Base-by-base conservation (phyloP, 2,797 vertebrate genomes). In the Rhinatrema bivittatum region DNA sequence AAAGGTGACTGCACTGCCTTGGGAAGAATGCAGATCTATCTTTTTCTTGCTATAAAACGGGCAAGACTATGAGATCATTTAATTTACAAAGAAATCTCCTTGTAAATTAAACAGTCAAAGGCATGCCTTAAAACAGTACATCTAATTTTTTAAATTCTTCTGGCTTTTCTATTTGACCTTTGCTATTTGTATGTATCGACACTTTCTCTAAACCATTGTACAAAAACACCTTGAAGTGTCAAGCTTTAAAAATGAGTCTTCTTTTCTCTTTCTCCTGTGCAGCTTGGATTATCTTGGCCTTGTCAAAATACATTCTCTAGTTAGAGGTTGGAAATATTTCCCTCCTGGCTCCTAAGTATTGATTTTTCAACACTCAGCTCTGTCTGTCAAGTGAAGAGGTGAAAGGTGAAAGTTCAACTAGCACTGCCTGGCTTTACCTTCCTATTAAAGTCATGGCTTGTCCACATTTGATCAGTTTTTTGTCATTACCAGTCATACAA, bases 301-400 rank as follows among this genome's bases (percentile, higher is more conserved):
- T 80, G 81, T 83, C 81, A 82, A 72, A 79, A 80, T 66, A 66
- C 72, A 79, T 81, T 76, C 79, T 73, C 80, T 82, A 79, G 77
- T 86, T 85, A 85, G 81, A 78, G 71, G 53, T 45, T 74, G 74
- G 72, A 85, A 82, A 81, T 76, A 78, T 79, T 74, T 81, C 80
- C 80, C 82, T 79, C 63, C 82, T 79, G 82, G 74, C 82, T 87
- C 75, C 63, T 42, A 29, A 18, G 49, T 83, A 84, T 81, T 78
- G 87, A 86, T 89, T 86, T 81, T 63, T 34, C 66, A 47, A 64
- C 75, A 71, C 58, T 81, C 68, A 50, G 72, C 68, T 65, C 60
- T 62, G 79, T 74, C 72, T 45, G 58, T 70, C 76, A 77, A 73
- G 56, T 10, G 24, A 29, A 47, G 59, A 62, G 78, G 71, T 79